Evolutionary conservation across 2,113 vertebrate genomes (phyloP), one percentile per base, ranked within the genome.

Genomic region (Empidonax alnorum): DNA sequence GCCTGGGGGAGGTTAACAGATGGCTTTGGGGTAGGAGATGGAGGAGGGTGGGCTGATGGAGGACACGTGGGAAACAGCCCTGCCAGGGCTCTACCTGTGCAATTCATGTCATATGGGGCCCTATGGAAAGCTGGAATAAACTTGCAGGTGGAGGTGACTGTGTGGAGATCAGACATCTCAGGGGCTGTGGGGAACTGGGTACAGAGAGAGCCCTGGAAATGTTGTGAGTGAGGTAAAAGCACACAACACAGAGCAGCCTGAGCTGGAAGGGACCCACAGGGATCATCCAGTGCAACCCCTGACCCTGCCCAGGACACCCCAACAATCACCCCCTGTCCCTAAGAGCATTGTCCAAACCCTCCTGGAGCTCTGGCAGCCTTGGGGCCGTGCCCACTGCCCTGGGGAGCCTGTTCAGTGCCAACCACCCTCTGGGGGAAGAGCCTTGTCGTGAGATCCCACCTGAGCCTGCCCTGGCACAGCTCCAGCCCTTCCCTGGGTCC

Each of bases 121-220:
- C 2, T 1, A 0, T 3, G 47, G 55, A 24, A 35, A 65, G 9
- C 39, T 12, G 83, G 31, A n/a, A 19, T 3, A 17, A 71, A 25
- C 7, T 5, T 35, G 3, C 2, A 7, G 1, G 1, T 2, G 37
- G 72, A 62, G 33, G 10, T 31, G 11, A 7, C 12, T 3, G 42
- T 24, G 49, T 27, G n/a, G 3, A 30, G 39, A 11, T 12, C n/a
- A 22, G 5, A 9, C 14, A 20, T 1, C 33, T 25, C 14, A 3
- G 0, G 21, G 4, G 6, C 25, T 33, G 1, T 0, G 47, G 37
- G 6, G 21, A 6, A 4, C 6, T 7, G 19, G 24, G 16, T 4
- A 1, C 2, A 30, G 9, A 0, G 9, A 49, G 53, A 68, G 44
- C 24, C 63, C 15, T 5, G 37, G 24, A 28, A n/a, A 20, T 14